Base-by-base conservation (phyloP, 2,888 invertebrate genomes). In the Teinopalpus imperialis region DNA sequence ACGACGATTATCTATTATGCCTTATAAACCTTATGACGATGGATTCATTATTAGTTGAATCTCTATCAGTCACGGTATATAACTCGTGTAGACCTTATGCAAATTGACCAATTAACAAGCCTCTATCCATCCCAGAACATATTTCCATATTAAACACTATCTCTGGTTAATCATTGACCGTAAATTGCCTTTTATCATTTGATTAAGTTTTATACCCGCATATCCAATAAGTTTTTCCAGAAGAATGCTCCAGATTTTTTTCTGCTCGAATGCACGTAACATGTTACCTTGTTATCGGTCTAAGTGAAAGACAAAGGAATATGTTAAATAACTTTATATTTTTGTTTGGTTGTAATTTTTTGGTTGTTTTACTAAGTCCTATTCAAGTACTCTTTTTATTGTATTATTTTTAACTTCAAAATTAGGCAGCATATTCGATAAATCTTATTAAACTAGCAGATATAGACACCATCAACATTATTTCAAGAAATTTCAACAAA, bases 131-230 rank as follows among this genome's bases (percentile, higher is more conserved):
- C 10, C 1, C 13, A 21, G 13, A 27, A 27, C 27, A 37, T n/a
- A 37, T 37, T 37, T 20, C 4, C 27, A 37, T 37, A 26, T n/a
- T n/a, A n/a, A n/a, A 16, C 10, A 26, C 3, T 34, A 27, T 12
- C 18, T 7, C 2, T 16, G 18, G 20, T 37, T 18, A 7, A 18
- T 9, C 10, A 9, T 18, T 37, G 12, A 27, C 18, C 10, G 16
- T 18, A 18, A 37, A 37, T 18, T 9, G 18, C 8, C 3, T n/a
- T 18, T 16, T 18, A 8, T 16, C 32, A 9, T 18, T 32, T 8
- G 32, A 32, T 20, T 18, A 18, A 6, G 9, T 10, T 20, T 16
- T 14, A 8, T 1, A 20, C 13, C 2, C n/a, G n/a, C n/a, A n/a
- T 13, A 29, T 8, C 9, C 32, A 10, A 18, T 27, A 14, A 37